phyloP scores from a whole-genome alignment of 2,113 vertebrate genomes.

The Phrynosoma blainvillii region DNA sequence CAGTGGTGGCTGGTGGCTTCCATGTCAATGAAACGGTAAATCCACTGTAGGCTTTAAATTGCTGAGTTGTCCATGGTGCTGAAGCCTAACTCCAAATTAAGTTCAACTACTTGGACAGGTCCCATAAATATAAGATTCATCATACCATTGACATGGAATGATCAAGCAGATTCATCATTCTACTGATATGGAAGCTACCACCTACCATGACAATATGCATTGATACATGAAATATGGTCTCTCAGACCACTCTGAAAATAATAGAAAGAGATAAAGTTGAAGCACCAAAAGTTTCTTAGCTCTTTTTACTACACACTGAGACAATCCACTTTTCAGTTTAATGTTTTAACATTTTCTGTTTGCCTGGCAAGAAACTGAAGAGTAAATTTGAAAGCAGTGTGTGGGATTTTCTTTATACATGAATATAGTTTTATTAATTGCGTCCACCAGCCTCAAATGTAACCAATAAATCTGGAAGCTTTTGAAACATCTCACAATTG shows the following conservation, averaged over 20 bases:
- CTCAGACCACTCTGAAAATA: neutral
- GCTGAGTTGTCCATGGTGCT: too few species aligned
- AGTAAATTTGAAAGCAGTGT: neutral
- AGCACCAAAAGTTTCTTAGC: neutral
- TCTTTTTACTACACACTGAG: neutral
- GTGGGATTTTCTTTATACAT: neutral
- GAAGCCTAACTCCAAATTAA: too few species aligned
- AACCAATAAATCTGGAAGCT: neutral
- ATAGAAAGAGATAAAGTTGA: neutral
- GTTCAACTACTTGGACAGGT: too few species aligned
- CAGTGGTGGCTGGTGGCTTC: neutral
- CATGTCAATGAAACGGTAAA: too few species aligned
- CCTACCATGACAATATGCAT: neutral
- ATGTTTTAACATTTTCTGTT: neutral
- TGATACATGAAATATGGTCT: neutral
- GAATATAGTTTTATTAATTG: neutral
- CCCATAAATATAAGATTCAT: too few species aligned
- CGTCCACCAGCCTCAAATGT: neutral
- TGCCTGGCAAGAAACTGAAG: neutral
- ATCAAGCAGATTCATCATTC: too few species aligned
- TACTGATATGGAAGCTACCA: too few species aligned
- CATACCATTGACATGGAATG: too few species aligned
- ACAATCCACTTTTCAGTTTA: neutral
- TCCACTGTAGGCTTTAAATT: too few species aligned
- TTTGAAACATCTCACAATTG: neutral